Evolutionary conservation across 2,888 invertebrate species (phyloP).

Genomic region (Minunthozetes semirufus): DNA sequence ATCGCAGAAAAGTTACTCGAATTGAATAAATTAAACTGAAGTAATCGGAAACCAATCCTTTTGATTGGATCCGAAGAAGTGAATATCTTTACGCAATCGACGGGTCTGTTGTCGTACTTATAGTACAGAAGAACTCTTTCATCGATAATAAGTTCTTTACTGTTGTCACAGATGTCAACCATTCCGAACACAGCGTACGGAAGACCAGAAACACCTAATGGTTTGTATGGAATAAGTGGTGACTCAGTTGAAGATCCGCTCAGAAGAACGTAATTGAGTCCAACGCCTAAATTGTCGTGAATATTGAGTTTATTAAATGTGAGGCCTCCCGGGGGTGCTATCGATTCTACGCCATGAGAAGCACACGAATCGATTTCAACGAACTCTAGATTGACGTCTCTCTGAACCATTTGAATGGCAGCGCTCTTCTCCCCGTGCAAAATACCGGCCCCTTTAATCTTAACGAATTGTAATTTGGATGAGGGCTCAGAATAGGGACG

Average conservation of each 20-base stretch:
- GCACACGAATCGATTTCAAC: conserved; percentile 78
- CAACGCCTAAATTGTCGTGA: conserved; percentile 76
- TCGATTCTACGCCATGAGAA: conserved; percentile 81
- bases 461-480: conserved; percentile 52
- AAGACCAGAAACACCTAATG: conserved; percentile 68
- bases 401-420: conserved; percentile 79
- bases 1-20: conserved; percentile 69
- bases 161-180: conserved; percentile 91
- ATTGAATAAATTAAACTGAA: conserved; percentile 87
- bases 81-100: conserved; percentile 96
- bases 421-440: conserved; percentile 90
- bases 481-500: conserved; percentile 17
- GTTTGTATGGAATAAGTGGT: conserved; percentile 76
- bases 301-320: conserved; percentile 61
- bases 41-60: conserved; percentile 76
- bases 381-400: conserved; percentile 70
- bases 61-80: conserved; percentile 75
- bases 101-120: conserved; percentile 91
- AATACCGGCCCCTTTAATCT: conserved; percentile 86
- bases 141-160: conserved; percentile 80
- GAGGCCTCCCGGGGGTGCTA: conserved; percentile 74
- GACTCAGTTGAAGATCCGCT: conserved; percentile 72
- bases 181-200: conserved; percentile 89
- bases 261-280: conserved; percentile 77
- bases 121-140: conserved; percentile 87